Percentiles rank a stretch among this genome's conserved stretches.
Evolutionary conservation across 2,797 vertebrate species (phyloP).

Genomic region (Fistularia commersonii): DNA sequence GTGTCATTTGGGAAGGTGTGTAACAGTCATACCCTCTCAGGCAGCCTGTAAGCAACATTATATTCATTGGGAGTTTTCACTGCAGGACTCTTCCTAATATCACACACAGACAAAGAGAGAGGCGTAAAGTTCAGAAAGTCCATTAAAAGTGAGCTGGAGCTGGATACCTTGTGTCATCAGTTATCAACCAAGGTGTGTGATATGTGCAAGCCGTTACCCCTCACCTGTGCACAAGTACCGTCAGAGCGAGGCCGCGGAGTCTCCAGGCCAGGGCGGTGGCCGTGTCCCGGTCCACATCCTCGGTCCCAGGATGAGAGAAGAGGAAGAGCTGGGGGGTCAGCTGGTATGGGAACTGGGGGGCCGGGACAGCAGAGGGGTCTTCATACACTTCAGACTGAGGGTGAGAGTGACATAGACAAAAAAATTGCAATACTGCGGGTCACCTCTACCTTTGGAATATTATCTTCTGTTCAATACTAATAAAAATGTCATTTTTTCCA

Average conservation of each 20-base stretch:
- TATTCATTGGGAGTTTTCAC: constrained; percentile 72
- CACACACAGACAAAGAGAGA: not conserved
- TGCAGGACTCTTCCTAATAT: constrained; percentile 70
- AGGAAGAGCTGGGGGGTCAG: constrained; percentile 88
- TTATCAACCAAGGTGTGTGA: not conserved
- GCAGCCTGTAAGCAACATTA: constrained; percentile 82
- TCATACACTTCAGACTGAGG: constrained; percentile 80
- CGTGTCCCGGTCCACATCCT: constrained; percentile 77
- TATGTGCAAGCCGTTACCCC: too few species aligned
- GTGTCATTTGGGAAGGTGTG: too few species aligned
- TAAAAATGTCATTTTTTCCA: too few species aligned
- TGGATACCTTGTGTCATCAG: too few species aligned
- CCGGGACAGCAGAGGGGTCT: constrained; percentile 81
- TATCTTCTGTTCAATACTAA: too few species aligned
- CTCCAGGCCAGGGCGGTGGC: constrained; percentile 84
- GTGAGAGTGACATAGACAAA: not conserved
- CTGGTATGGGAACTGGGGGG: constrained; percentile 78
- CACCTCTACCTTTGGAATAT: too few species aligned
- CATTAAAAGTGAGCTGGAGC: too few species aligned
- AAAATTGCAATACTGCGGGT: not conserved
- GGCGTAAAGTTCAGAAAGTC: too few species aligned
- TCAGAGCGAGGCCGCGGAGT: constrained; percentile 83
- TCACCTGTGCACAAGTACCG: constrained; percentile 86
- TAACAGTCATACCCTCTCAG: constrained; percentile 76
- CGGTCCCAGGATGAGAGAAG: constrained; percentile 79